Percentiles rank a stretch among this genome's conserved stretches.
These are phyloP conservation scores for Artibeus jamaicensis DNA, from an alignment of 2,797 vertebrate genomes.

Conservation along the genomic window DNA sequence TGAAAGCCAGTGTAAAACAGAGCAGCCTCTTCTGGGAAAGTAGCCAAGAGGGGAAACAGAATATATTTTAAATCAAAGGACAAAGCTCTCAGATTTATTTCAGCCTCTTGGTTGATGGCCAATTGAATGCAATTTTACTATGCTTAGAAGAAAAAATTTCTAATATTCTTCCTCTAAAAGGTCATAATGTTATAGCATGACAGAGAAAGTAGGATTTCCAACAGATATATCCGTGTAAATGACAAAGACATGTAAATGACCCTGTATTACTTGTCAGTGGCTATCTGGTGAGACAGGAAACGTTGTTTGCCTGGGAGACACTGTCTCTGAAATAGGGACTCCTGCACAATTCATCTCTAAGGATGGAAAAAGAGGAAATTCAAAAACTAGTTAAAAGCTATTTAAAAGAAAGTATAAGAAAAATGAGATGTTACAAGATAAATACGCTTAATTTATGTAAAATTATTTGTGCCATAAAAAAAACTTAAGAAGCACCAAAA, in stretches of 20 bases:
- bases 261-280: not conserved
- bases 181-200: not conserved
- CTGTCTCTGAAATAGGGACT: not conserved
- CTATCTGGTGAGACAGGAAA: not conserved
- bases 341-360: not conserved
- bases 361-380: not conserved
- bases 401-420: not conserved
- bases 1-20: not conserved
- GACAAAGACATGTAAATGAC: not conserved
- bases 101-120: not conserved
- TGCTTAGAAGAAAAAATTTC: not conserved
- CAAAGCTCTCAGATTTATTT: constrained; percentile 13
- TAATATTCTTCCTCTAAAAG: not conserved
- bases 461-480: not conserved
- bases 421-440: not conserved
- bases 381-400: not conserved
- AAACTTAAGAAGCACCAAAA: not conserved
- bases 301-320: not conserved
- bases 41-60: constrained; percentile 14
- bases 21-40: constrained; percentile 30
- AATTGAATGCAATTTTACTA: constrained; percentile 29
- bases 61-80: constrained; percentile 22
- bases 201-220: not conserved
- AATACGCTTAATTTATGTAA: not conserved
- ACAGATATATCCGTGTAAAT: not conserved